Conservation (phyloP, 2,888 invertebrate species). For the Nomada goodeniana region DNA sequence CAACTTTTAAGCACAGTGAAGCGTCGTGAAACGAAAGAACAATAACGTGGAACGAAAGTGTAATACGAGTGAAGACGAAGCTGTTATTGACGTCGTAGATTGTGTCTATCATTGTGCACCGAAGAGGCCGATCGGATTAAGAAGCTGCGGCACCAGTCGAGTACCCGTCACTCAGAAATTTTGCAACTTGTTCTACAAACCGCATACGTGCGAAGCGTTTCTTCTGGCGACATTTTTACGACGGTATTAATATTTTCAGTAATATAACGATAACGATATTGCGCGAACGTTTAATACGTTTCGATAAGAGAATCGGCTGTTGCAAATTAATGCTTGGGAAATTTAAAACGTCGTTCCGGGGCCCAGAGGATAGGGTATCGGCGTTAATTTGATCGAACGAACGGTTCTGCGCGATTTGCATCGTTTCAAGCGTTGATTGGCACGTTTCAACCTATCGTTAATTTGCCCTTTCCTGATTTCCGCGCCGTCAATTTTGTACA, state of each 20-base stretch:
- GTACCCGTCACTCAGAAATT: slow-evolving; percentile 24
- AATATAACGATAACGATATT: neutral
- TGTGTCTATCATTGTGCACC: neutral
- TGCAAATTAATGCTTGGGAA: neutral
- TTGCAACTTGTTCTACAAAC: slow-evolving; percentile 1
- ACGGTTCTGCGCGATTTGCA: slow-evolving; percentile 26
- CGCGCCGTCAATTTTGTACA: slow-evolving; percentile 26
- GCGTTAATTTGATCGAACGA: slow-evolving; percentile 13
- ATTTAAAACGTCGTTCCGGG: neutral
- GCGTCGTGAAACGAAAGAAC: neutral
- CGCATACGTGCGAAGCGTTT: neutral
- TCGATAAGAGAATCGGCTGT: neutral
- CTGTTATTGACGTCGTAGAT: neutral
- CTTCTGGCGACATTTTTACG: neutral
- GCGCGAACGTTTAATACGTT: neutral
- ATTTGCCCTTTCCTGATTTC: slow-evolving; percentile 54
- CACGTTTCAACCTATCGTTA: slow-evolving; percentile 20
- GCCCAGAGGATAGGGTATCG: neutral
- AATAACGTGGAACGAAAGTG: neutral
- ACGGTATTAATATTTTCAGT: neutral
- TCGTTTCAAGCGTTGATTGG: slow-evolving; percentile 21
- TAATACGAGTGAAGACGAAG: neutral
- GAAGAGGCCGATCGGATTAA: slow-evolving; percentile 1
- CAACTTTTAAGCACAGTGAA: neutral
- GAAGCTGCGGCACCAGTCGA: neutral